Conservation (phyloP, 1,140 invertebrate genomes). For the Chymomyza costata region DNA sequence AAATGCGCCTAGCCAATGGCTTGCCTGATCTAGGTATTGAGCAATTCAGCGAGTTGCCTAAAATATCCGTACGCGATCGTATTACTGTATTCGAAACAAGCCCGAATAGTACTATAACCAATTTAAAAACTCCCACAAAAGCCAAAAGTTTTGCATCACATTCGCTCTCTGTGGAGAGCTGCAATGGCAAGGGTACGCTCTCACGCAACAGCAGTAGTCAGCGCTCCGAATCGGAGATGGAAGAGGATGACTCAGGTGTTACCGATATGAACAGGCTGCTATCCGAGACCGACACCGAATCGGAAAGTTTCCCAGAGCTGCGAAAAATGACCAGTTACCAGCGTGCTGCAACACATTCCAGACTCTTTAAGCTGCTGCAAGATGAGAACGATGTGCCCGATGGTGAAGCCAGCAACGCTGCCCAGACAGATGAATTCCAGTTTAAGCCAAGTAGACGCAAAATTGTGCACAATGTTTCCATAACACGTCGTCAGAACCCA, state of each 20-base stretch:
- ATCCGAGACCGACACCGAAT: slow-evolving; percentile 81
- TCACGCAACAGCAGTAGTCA: slow-evolving; percentile 71
- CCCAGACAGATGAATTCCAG: slow-evolving; percentile 58
- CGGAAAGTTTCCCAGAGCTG: slow-evolving; percentile 78
- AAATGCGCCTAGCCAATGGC: slow-evolving; percentile 50
- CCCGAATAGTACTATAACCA: not conserved
- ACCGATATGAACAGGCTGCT: slow-evolving; percentile 83
- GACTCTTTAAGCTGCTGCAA: slow-evolving; percentile 81
- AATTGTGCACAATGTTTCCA: slow-evolving; percentile 70
- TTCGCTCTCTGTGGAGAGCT: slow-evolving; percentile 62
- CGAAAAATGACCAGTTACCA: slow-evolving; percentile 80
- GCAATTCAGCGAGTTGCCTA: slow-evolving; percentile 50
- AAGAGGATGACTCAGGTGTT: slow-evolving; percentile 84
- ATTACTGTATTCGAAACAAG: slow-evolving; percentile 69
- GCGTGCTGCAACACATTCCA: slow-evolving; percentile 83
- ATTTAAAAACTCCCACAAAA: slow-evolving; percentile 13
- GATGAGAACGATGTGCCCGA: slow-evolving; percentile 77
- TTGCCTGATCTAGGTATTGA: slow-evolving; percentile 53
- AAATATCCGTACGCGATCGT: slow-evolving; percentile 66
- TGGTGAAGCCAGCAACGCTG: slow-evolving; percentile 50
- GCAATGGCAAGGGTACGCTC: slow-evolving; percentile 54
- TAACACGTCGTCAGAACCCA: slow-evolving; percentile 63
- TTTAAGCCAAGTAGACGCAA: slow-evolving; percentile 61
- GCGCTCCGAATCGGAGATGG: slow-evolving; percentile 77
- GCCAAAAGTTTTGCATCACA: slow-evolving; percentile 31